These are phyloP conservation scores for Drosophila paulistorum DNA, from an alignment of 1,140 invertebrate species.

Conservation along the genomic window DNA sequence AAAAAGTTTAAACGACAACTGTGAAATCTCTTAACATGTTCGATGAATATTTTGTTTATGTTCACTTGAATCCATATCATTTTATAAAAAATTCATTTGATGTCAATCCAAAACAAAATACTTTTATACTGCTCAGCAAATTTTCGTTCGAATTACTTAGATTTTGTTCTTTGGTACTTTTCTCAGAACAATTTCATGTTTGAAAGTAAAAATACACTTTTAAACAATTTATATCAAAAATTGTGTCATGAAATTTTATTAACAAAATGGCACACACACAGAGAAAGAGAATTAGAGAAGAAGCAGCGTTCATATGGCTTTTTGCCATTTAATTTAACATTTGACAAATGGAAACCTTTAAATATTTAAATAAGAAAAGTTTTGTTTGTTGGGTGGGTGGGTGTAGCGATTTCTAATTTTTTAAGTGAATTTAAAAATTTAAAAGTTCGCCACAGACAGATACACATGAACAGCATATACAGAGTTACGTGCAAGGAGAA, in stretches of 20 bases:
- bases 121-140: neutral
- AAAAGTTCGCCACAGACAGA: conserved; percentile 47
- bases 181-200: neutral
- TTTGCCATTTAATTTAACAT: conserved; percentile 38
- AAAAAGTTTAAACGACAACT: too few species aligned
- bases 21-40: too few species aligned
- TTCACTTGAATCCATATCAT: neutral
- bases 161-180: neutral
- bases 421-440: conserved; percentile 80
- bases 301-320: conserved; percentile 26
- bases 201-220: neutral
- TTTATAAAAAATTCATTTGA: neutral
- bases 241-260: conserved; percentile 1
- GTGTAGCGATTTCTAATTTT: conserved; percentile 62
- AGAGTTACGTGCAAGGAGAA: neutral
- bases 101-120: neutral
- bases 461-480: conserved; percentile 10
- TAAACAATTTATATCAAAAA: neutral
- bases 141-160: neutral
- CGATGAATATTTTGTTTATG: neutral
- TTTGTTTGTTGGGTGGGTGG: neutral
- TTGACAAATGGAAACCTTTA: conserved; percentile 57
- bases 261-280: conserved; percentile 2
- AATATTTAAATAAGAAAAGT: conserved; percentile 59
- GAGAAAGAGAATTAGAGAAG: conserved; percentile 16